These are phyloP conservation scores for Potamarius usumacintae DNA, from an alignment of 2,113 vertebrate species.

Conservation along the genomic window DNA sequence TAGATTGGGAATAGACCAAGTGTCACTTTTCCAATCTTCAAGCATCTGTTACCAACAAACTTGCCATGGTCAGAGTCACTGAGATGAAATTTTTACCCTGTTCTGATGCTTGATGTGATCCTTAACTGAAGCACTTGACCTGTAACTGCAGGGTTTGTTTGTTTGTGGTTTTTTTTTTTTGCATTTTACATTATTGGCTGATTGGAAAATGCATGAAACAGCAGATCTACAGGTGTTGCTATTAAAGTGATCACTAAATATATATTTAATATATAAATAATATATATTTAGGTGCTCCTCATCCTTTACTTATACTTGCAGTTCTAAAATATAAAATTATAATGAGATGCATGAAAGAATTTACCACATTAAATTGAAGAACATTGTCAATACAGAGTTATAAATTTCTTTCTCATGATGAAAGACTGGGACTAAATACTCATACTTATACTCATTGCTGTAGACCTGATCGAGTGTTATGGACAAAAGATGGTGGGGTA, in stretches of 20 bases:
- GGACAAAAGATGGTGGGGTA: constrained; percentile 95
- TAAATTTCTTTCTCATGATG: neutral
- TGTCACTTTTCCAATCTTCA: neutral
- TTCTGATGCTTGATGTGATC: neutral
- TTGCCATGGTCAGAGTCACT: neutral
- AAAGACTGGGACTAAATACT: neutral
- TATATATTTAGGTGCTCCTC: neutral
- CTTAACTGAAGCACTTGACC: neutral
- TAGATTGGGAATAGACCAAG: neutral
- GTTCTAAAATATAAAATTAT: neutral
- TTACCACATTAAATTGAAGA: neutral
- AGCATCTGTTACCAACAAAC: neutral
- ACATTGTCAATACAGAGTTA: neutral
- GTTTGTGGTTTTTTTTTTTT: too few relatives aligned
- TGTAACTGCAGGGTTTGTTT: too few relatives aligned
- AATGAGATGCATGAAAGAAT: neutral
- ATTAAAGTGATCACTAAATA: neutral
- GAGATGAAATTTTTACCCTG: neutral
- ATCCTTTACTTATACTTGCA: neutral
- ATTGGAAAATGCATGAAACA: neutral
- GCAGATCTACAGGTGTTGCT: too few relatives aligned
- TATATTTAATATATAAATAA: neutral
- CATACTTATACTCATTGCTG: neutral
- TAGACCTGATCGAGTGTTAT: constrained; percentile 93
- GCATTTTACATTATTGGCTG: neutral